These are phyloP conservation scores for Sitodiplosis mosellana DNA, from an alignment of 1,140 invertebrate species.

Conservation along the genomic window DNA sequence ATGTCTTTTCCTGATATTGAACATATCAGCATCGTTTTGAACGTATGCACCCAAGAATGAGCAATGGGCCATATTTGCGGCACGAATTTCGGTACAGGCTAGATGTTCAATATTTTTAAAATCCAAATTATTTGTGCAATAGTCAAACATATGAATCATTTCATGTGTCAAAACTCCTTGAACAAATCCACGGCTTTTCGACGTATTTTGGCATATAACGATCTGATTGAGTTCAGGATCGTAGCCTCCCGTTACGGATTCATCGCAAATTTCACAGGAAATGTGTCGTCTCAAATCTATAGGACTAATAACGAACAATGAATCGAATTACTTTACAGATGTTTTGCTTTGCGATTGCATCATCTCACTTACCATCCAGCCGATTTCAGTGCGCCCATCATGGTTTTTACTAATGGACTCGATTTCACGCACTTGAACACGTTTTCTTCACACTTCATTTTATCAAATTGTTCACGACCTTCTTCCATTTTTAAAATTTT, in stretches of 20 bases:
- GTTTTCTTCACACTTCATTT: slow-evolving; percentile 62
- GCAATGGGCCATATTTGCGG: slow-evolving; percentile 82
- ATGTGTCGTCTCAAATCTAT: slow-evolving; percentile 74
- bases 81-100: slow-evolving; percentile 86
- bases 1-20: slow-evolving; percentile 53
- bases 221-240: slow-evolving; percentile 79
- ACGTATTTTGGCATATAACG: slow-evolving; percentile 79
- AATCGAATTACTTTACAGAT: slow-evolving; percentile 7
- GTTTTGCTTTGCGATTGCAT: slow-evolving; percentile 10
- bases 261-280: slow-evolving; percentile 77
- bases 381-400: slow-evolving; percentile 65
- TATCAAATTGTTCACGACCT: slow-evolving; percentile 45
- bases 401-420: slow-evolving; percentile 67
- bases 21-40: slow-evolving; percentile 55
- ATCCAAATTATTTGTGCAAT: slow-evolving; percentile 73
- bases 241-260: slow-evolving; percentile 73
- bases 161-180: slow-evolving; percentile 76
- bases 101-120: slow-evolving; percentile 83
- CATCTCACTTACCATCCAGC: slow-evolving; percentile 55
- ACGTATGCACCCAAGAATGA: slow-evolving; percentile 62
- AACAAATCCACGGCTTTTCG: slow-evolving; percentile 39
- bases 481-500: slow-evolving; percentile 37
- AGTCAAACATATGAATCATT: slow-evolving; percentile 94
- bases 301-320: slow-evolving; percentile 32
- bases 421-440: slow-evolving; percentile 55